Evolutionary conservation across 2,797 vertebrate genomes (phyloP), one percentile per base, ranked within the genome.

Genomic region (Oryzias sinensis): DNA sequence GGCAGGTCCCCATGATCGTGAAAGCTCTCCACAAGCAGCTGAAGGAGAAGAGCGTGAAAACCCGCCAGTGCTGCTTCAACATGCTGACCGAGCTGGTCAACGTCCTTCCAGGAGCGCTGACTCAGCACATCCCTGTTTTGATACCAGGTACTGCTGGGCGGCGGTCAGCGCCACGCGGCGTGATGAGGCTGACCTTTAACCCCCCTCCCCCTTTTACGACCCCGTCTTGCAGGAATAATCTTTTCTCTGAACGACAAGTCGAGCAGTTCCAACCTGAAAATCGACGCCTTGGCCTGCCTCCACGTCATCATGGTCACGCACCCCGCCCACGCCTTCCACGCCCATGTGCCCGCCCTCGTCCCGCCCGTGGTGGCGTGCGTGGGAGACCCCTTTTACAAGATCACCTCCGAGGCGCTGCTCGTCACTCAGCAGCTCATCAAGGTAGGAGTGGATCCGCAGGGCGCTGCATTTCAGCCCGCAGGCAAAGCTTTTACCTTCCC

Each of bases 41-140:
- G 94, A 99, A 98, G 87, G 97, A 99, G 88, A 99, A 99, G 74
- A 99, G 97, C 47, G 96, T 98, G 66, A 99, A 99, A 91, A 99
- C 97, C 1, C 92, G 97, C 52, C 97, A 99, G 87, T 98, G 97
- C 82, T 99, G 97, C 79, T 99, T 99, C 91, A 98, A 99, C 90
- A 97, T 99, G 96, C 85, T 99, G 84, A 99, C 97, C 0, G 97
- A 99, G 76, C 92, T 99, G 65, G 97, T 99, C 56, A 98, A 97
- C 73, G 97, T 99, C 4, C 91, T 99, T 49, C 97, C 96, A 3
- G 97, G 97, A 60, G 97, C 97, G 15, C 92, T 99, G 70, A 97
- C 95, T 0, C 94, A 95, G 22, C 97, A 99, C 72, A 90, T 99
- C 89, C 97, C 97, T 46, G 95, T 98, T 22, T 93, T 97, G 71